Percentiles rank a stretch among this genome's conserved stretches.
These are phyloP conservation scores for Urocolius indicus DNA, from an alignment of 2,113 vertebrate species.

Conservation along the genomic window DNA sequence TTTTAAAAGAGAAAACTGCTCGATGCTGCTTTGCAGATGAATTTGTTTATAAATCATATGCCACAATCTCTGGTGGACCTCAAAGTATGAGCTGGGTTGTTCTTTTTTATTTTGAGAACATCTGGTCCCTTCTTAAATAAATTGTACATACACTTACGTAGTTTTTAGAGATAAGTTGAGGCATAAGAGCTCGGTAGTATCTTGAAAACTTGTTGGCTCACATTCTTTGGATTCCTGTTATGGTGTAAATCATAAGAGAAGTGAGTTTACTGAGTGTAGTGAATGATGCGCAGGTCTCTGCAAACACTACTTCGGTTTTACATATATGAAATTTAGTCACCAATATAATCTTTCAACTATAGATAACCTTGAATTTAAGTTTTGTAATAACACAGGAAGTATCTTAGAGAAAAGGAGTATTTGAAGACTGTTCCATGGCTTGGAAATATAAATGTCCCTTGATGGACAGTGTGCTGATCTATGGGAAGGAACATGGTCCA, in stretches of 20 bases:
- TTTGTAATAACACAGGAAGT: background rate
- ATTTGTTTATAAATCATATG: background rate
- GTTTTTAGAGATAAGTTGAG: background rate
- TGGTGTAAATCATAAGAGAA: background rate
- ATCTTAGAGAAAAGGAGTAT: background rate
- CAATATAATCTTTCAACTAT: background rate
- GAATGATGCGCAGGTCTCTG: background rate
- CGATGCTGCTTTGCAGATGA: background rate
- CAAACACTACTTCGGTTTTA: background rate
- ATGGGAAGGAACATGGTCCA: background rate
- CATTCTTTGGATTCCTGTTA: slow-evolving; percentile 48
- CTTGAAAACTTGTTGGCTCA: background rate
- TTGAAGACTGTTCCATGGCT: background rate
- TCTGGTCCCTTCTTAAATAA: background rate
- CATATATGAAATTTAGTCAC: background rate
- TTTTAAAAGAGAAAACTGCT: background rate
- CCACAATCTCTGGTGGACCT: background rate
- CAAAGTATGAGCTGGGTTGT: background rate
- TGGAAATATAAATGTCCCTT: background rate
- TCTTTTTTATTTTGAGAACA: slow-evolving; percentile 17
- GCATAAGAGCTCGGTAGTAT: background rate
- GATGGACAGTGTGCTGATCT: background rate
- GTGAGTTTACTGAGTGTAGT: background rate
- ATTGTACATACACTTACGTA: background rate
- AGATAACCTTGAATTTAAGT: background rate